Percentiles rank a stretch among this genome's conserved stretches.
These are phyloP conservation scores for Pachydiplax longipennis DNA, from an alignment of 2,888 invertebrate genomes.

Conservation along the genomic window DNA sequence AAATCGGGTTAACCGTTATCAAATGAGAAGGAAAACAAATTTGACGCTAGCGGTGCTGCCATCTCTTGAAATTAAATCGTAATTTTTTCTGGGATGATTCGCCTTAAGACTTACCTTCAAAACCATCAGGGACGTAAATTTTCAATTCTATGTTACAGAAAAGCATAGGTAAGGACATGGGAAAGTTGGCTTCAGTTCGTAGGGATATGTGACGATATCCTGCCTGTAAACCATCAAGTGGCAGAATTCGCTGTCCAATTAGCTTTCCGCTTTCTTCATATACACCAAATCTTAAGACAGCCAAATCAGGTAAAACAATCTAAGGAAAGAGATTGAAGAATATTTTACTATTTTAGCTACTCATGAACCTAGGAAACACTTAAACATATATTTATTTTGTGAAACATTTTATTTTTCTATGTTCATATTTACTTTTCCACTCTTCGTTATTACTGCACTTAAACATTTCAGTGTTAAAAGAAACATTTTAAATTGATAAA, in stretches of 20 bases:
- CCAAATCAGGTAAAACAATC: slow-evolving; percentile 97
- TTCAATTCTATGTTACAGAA: slow-evolving; percentile 99
- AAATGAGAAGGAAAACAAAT: no score
- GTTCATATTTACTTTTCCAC: no score
- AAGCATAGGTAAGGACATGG: slow-evolving; percentile 97
- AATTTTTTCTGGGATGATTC: no score
- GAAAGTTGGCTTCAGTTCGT: slow-evolving; percentile 98
- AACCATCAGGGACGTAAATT: slow-evolving; percentile 99
- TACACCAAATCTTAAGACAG: slow-evolving; percentile 96
- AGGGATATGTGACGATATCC: slow-evolving; percentile 98
- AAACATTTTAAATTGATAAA: no score
- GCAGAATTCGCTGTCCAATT: slow-evolving; percentile 95
- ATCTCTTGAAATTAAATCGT: no score
- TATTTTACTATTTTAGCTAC: neutral
- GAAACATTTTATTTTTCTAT: no score
- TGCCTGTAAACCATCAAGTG: slow-evolving; percentile 96
- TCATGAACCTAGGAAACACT: no score
- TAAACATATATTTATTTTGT: no score
- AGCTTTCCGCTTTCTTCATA: slow-evolving; percentile 98
- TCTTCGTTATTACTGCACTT: no score
- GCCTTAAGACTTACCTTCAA: slow-evolving; percentile 79
- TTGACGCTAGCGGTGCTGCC: no score
- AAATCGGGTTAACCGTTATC: no score
- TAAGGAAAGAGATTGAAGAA: slow-evolving; percentile 55
- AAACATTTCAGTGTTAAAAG: no score